Base-by-base conservation (phyloP, 1,140 invertebrate species). In the Archivesica marissinica region DNA sequence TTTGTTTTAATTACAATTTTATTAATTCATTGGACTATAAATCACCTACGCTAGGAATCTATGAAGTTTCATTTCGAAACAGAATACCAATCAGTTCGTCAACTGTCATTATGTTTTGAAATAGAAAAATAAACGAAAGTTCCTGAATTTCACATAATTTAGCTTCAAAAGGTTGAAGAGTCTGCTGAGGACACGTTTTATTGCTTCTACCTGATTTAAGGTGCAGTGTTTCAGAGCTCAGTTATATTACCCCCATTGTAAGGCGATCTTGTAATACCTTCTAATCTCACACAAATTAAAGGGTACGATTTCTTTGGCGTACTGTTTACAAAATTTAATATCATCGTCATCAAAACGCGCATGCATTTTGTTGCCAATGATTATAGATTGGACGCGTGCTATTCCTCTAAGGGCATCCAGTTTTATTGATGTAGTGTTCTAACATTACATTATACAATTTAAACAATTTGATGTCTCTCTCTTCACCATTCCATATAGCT, bases 281-380 rank as follows among this genome's bases (percentile, higher is more conserved):
- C 56, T 76, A 76, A 76, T 76, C 74, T 56, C 9, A 23, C 4
- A 59, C 50, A 76, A 76, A 76, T 76, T 76, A 59, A 39, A 56
- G 74, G 74, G 50, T 76, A 39, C 28, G 28, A 25, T 59, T 56
- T 76, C 74, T 30, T 23, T 33, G 52, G 68, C 68, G 41, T 72
- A n/a, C 38, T 72, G 44, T 72, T 72, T 72, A 72, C 68, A 52
- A 44, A 33, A 50, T 72, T 72, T 72, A 52, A 72, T 72, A 50
- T 72, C n/a, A 47, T 50, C 41, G 11, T 72, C 68, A 50, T 72
- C 23, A 50, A 72, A 72, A 72, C 68, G 41, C 41, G 41, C 41
- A 41, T 50, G 68, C 68, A 72, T 44, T 41, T 72, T 72, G 39
- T 72, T 72, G 68, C 33, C 41, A 25, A 72, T 72, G 68, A 72